A percentile compares a stretch with the other conserved stretches of the same genome.
Conservation (phyloP, 2,113 vertebrate species). For the Lampris incognitus region DNA sequence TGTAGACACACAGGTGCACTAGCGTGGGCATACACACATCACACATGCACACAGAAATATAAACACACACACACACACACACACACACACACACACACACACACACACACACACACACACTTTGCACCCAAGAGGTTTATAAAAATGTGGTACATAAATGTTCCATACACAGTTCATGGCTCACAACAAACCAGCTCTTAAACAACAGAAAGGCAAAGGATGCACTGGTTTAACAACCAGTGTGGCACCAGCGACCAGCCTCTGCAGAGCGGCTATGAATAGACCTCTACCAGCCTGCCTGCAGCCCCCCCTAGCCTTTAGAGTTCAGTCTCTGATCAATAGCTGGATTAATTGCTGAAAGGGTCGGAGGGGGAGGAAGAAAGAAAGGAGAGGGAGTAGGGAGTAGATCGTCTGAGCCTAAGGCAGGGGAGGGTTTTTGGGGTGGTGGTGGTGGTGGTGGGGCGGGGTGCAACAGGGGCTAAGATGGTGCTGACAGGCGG, state of each 20-base stretch:
- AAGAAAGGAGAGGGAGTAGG: slow-evolving; percentile 38
- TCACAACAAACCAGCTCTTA: neutral
- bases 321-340: slow-evolving; percentile 81
- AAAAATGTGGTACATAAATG: neutral
- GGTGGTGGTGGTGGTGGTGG: slow-evolving; percentile 48
- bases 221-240: slow-evolving; percentile 19
- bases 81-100: slow-evolving; percentile 2
- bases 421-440: slow-evolving; percentile 75
- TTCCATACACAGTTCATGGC: neutral
- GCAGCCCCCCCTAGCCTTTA: slow-evolving; percentile 64
- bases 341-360: slow-evolving; percentile 84
- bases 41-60: slow-evolving; percentile 10
- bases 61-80: slow-evolving; percentile 16
- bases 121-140: neutral
- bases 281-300: slow-evolving; percentile 53
- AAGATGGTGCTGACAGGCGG: slow-evolving; percentile 81
- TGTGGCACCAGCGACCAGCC: slow-evolving; percentile 33
- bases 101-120: neutral
- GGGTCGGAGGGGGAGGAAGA: slow-evolving; percentile 48
- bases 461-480: slow-evolving; percentile 45
- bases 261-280: slow-evolving; percentile 22
- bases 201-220: neutral
- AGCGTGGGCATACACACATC: slow-evolving; percentile 18
- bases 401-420: slow-evolving; percentile 68
- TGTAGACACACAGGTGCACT: slow-evolving; percentile 5